A percentile compares a stretch with the other conserved stretches of the same genome.
Evolutionary conservation across 2,888 invertebrate genomes (phyloP).

Genomic region (Drosophila formosana): DNA sequence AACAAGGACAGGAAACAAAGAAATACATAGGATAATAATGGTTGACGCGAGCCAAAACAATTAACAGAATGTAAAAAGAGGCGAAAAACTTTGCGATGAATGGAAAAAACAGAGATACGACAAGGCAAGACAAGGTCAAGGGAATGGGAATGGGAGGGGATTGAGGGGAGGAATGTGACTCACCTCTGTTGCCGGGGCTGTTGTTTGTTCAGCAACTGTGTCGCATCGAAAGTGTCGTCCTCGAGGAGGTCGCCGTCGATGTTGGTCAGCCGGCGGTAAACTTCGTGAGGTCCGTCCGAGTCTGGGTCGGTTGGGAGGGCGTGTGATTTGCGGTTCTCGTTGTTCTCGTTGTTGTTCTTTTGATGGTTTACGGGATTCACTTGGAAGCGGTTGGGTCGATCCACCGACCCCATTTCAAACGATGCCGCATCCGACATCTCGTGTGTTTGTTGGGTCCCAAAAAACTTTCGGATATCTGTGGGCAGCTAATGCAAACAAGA

Average conservation of each 20-base stretch:
- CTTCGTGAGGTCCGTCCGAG: conserved; percentile 75
- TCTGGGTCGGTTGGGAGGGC: conserved; percentile 28
- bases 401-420: conserved; percentile 84
- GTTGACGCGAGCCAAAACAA: conserved; percentile 27
- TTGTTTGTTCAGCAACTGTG: conserved; percentile 82
- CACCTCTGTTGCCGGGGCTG: conserved; percentile 82
- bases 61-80: conserved; percentile 30
- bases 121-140: background rate
- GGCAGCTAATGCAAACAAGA: conserved; percentile 44
- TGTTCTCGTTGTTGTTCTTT: conserved; percentile 77
- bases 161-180: conserved; percentile 22
- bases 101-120: background rate
- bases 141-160: background rate
- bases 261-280: conserved; percentile 83
- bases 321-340: conserved; percentile 65
- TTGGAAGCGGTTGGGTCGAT: conserved; percentile 85
- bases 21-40: conserved; percentile 21
- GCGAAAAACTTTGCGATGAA: conserved; percentile 45
- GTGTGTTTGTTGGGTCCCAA: conserved; percentile 24
- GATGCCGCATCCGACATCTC: conserved; percentile 83
- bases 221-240: conserved; percentile 84
- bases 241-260: conserved; percentile 82
- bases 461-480: conserved; percentile 32
- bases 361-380: conserved; percentile 85
- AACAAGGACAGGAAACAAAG: conserved; percentile 6